phyloP scores from a whole-genome alignment of 2,888 invertebrate genomes.

The Eilema caniola region DNA sequence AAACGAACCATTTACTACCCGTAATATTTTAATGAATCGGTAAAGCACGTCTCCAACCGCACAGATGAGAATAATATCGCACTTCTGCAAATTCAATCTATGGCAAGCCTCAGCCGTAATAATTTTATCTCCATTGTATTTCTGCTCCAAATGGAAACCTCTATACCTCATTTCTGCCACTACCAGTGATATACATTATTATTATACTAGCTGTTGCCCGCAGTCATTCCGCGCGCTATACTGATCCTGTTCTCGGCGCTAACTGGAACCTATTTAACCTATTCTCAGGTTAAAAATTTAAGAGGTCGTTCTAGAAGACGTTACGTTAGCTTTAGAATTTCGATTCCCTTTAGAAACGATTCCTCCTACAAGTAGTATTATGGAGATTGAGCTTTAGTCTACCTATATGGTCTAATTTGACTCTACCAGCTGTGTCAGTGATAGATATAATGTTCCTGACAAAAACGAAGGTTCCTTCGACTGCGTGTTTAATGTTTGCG shows the following conservation, averaged over 20 bases:
- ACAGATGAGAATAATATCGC: background rate
- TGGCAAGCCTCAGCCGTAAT: background rate
- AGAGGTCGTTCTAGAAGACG: background rate
- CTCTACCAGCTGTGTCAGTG: background rate
- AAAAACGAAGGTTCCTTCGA: no score
- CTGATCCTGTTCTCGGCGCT: background rate
- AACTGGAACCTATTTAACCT: background rate
- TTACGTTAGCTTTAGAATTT: background rate
- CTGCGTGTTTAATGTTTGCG: background rate
- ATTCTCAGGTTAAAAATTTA: background rate
- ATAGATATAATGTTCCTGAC: no score
- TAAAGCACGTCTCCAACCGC: background rate
- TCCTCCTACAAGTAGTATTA: no score
- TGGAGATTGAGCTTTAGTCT: no score
- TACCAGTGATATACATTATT: background rate
- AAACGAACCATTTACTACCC: background rate
- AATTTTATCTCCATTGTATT: constrained; percentile 6
- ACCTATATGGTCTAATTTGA: no score
- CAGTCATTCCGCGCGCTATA: background rate
- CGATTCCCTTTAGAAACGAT: no score
- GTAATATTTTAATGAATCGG: background rate
- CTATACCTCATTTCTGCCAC: background rate
- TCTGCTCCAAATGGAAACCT: background rate
- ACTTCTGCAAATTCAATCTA: background rate
- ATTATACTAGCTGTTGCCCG: background rate